These are phyloP conservation scores for Zaprionus obscuricornis DNA, from an alignment of 2,888 invertebrate genomes.

Conservation along the genomic window DNA sequence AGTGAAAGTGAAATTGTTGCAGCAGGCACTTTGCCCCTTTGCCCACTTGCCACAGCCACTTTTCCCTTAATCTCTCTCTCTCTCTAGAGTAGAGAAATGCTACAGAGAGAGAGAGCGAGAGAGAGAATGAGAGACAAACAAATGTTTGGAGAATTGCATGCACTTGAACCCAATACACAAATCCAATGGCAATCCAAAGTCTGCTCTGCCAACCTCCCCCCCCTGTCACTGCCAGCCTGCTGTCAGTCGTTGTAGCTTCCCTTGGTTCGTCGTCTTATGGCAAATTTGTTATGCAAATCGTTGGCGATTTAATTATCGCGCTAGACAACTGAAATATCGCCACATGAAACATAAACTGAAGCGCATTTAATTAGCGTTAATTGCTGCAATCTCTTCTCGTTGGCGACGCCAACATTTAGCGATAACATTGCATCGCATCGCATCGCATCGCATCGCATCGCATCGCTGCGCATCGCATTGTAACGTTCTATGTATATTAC, in stretches of 20 bases:
- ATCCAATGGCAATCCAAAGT: conserved; percentile 22
- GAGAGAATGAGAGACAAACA: conserved; percentile 56
- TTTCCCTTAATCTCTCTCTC: background rate
- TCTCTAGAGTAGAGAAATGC: background rate
- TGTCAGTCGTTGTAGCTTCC: background rate
- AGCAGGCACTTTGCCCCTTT: too few relatives aligned
- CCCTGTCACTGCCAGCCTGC: too few relatives aligned
- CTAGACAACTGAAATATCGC: conserved; percentile 81
- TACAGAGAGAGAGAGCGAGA: background rate
- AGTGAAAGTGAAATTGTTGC: conserved; percentile 78
- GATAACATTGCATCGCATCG: conserved; percentile 27
- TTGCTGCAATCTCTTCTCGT: conserved; percentile 71
- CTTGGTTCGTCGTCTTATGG: conserved; percentile 16
- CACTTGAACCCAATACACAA: conserved; percentile 64
- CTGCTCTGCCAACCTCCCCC: too few relatives aligned
- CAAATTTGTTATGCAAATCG: conserved; percentile 80
- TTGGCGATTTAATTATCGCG: conserved; percentile 80
- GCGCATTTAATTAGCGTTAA: conserved; percentile 81
- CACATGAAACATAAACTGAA: conserved; percentile 72
- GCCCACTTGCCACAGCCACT: conserved; percentile 11
- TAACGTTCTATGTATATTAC: too few relatives aligned
- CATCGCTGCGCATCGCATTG: too few relatives aligned
- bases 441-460: too few relatives aligned
- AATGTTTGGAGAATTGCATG: conserved; percentile 41
- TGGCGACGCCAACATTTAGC: conserved; percentile 38